Evolutionary conservation across 1,140 invertebrate species (phyloP).

Genomic region (Macrosteles quadrilineatus): DNA sequence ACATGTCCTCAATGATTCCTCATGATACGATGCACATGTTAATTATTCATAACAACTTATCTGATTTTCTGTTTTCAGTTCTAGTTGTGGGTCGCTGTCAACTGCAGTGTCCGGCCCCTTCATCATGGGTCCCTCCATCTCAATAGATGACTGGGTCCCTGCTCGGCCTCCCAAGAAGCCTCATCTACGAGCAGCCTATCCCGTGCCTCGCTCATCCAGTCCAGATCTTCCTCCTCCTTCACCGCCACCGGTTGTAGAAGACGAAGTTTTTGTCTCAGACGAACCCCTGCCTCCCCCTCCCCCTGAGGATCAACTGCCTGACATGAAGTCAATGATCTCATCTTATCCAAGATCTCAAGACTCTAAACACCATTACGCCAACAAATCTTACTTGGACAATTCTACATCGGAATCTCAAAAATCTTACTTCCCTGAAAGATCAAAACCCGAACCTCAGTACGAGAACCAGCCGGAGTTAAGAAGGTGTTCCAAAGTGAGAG

Average conservation of each 20-base stretch:
- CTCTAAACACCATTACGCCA: slow-evolving; percentile 3
- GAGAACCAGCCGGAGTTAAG: slow-evolving; percentile 11
- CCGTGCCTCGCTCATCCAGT: slow-evolving; percentile 24
- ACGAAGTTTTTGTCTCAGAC: slow-evolving; percentile 50
- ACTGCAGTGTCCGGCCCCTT: slow-evolving; percentile 62
- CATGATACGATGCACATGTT: too few species aligned
- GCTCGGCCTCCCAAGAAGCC: slow-evolving; percentile 75
- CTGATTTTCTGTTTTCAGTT: too few species aligned
- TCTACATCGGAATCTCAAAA: not conserved
- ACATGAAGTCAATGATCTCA: slow-evolving; percentile 14
- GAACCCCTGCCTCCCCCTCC: slow-evolving; percentile 75
- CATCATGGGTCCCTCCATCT: slow-evolving; percentile 64
- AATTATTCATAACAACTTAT: too few species aligned
- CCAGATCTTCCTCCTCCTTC: slow-evolving; percentile 47
- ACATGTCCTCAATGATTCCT: too few species aligned
- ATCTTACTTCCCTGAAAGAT: not conserved
- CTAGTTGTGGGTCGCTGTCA: slow-evolving; percentile 61
- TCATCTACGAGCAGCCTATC: slow-evolving; percentile 57
- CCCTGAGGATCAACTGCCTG: slow-evolving; percentile 49
- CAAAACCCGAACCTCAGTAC: slow-evolving; percentile 16
- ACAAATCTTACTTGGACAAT: not conserved
- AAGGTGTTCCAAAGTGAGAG: slow-evolving; percentile 4
- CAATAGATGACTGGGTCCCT: slow-evolving; percentile 69
- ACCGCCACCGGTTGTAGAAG: slow-evolving; percentile 41
- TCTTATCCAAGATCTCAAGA: slow-evolving; percentile 43